phyloP scores from a whole-genome alignment of 2,113 vertebrate species.

The Lichenostomus cassidix region DNA sequence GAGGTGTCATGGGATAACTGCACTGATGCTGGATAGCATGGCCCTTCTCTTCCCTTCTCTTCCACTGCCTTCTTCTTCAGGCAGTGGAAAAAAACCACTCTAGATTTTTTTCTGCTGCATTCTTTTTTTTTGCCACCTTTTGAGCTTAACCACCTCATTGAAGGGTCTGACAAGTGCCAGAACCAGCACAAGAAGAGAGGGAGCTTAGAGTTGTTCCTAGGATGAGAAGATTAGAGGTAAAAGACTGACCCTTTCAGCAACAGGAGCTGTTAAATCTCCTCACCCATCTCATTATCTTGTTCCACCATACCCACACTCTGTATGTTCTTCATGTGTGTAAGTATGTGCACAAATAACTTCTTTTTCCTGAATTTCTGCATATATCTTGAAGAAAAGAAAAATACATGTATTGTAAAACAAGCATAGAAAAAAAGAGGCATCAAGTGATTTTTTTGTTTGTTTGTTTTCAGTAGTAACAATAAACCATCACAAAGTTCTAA shows the following conservation, averaged over 20 bases:
- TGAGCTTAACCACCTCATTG: not conserved
- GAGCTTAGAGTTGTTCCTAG: not conserved
- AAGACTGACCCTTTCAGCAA: not conserved
- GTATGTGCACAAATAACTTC: not conserved
- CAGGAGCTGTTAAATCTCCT: not conserved
- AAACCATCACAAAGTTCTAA: not conserved
- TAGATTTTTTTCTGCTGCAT: not conserved
- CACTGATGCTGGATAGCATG: fast-evolving
- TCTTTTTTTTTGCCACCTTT: not conserved
- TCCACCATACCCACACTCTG: not conserved
- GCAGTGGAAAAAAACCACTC: not conserved
- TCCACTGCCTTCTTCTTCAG: not conserved
- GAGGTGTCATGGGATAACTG: not conserved
- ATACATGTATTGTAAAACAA: not conserved
- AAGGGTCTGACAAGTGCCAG: not conserved
- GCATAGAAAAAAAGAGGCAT: not conserved
- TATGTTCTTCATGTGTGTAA: not conserved
- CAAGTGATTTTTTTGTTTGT: not conserved
- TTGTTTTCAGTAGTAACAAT: not conserved
- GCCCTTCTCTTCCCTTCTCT: not conserved
- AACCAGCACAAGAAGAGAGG: not conserved
- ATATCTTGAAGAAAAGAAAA: not conserved
- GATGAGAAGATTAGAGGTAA: not conserved
- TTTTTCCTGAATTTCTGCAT: not conserved
- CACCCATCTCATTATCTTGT: not conserved